phyloP scores from a whole-genome alignment of 1,140 invertebrate species.

The Odontomachus brunneus region DNA sequence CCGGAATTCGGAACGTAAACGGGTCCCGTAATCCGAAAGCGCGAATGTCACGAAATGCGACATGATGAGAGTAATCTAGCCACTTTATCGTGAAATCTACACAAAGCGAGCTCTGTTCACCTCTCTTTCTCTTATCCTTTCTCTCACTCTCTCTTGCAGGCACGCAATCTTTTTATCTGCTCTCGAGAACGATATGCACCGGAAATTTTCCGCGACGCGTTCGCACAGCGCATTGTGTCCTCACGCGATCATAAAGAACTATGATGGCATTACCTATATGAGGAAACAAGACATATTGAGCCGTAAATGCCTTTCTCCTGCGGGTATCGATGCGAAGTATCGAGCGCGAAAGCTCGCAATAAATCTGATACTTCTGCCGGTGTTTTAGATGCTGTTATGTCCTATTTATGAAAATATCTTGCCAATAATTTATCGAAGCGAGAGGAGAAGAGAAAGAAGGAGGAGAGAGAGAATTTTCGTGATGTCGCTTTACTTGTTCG shows the following conservation, averaged over 20 bases:
- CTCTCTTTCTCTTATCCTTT: not conserved
- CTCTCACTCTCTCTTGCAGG: too few species aligned
- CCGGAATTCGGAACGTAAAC: slow-evolving; percentile 36
- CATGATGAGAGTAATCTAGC: slow-evolving; percentile 54
- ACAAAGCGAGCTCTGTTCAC: slow-evolving; percentile 31
- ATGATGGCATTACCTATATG: slow-evolving; percentile 49
- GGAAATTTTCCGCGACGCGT: slow-evolving; percentile 37
- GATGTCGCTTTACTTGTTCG: not conserved
- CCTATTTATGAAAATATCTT: slow-evolving; percentile 40
- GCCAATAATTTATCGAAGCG: too few species aligned
- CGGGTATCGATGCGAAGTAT: slow-evolving; percentile 15
- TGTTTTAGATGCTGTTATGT: slow-evolving; percentile 24
- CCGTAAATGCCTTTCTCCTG: slow-evolving; percentile 42
- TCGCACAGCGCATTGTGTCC: slow-evolving; percentile 30
- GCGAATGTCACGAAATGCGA: slow-evolving; percentile 13
- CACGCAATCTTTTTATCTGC: slow-evolving; percentile 28
- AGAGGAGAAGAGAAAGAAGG: too few species aligned
- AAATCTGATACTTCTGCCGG: slow-evolving; percentile 40
- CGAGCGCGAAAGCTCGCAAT: not conserved
- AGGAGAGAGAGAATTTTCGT: too few species aligned
- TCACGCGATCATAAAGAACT: slow-evolving; percentile 36
- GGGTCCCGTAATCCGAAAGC: slow-evolving; percentile 60
- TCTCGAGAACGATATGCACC: slow-evolving; percentile 45
- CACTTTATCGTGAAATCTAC: slow-evolving; percentile 47
- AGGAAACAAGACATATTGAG: slow-evolving; percentile 47